These are phyloP conservation scores for Gephyroberyx darwinii DNA, from an alignment of 2,797 vertebrate genomes.

Conservation along the genomic window DNA sequence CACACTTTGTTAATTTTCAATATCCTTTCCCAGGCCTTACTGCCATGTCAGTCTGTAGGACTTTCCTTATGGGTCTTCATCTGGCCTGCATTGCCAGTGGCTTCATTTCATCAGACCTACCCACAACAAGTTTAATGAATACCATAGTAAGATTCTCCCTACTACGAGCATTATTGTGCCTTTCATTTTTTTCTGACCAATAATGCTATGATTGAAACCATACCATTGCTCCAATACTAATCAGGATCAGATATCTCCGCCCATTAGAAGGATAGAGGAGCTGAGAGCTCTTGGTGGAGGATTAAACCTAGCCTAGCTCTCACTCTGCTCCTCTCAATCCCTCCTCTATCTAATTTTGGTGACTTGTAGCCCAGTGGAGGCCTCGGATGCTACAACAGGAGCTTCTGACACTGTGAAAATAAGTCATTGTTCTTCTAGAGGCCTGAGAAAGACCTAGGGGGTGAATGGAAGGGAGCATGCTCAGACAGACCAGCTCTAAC, in stretches of 20 bases:
- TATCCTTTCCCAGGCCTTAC: neutral
- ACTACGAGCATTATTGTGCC: conserved; percentile 15
- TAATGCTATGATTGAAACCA: conserved; percentile 34
- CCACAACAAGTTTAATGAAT: conserved; percentile 32
- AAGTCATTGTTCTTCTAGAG: neutral
- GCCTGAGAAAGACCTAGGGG: neutral
- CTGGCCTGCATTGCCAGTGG: conserved; percentile 28
- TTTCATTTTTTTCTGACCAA: conserved; percentile 16
- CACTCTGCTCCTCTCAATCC: conserved; percentile 1
- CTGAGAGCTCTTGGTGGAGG: neutral
- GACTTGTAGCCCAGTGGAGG: conserved; percentile 9
- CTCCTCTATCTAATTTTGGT: conserved; percentile 3
- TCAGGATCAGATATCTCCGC: conserved; percentile 34
- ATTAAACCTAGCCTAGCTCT: conserved; percentile 20
- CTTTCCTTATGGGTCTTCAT: conserved; percentile 30
- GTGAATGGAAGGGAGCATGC: neutral
- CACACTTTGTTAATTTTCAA: neutral
- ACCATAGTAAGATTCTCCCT: conserved; percentile 23
- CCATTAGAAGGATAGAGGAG: conserved; percentile 4
- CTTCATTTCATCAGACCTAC: conserved; percentile 28
- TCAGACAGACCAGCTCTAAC: neutral
- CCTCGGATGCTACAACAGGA: neutral
- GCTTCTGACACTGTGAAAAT: neutral
- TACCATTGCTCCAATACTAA: conserved; percentile 19
- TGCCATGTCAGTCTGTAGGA: neutral